phyloP scores from a whole-genome alignment of 2,797 vertebrate genomes.

The Paramormyrops hopkinsi region DNA sequence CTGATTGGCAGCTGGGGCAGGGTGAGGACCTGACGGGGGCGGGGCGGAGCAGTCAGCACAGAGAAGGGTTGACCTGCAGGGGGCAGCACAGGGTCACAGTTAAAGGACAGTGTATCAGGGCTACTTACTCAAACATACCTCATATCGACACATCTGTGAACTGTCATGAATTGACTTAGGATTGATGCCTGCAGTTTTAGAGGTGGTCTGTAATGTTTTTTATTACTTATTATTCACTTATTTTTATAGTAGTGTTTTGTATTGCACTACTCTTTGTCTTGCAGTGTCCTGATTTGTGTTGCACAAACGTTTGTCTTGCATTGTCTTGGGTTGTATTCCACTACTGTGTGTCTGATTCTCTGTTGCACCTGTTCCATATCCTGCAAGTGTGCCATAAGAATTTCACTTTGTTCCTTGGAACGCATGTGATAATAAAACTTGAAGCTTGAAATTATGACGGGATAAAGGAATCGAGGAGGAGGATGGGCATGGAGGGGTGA shows the following conservation, averaged over 20 bases:
- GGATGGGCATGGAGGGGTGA: conserved; percentile 10
- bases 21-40: conserved; percentile 77
- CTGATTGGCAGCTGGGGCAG: conserved; percentile 85
- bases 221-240: not conserved
- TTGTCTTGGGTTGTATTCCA: not conserved
- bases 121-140: not conserved
- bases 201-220: not conserved
- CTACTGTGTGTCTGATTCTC: not conserved
- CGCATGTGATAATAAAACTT: not conserved
- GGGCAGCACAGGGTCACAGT: not conserved
- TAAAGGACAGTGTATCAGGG: not conserved
- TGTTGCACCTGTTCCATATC: not conserved
- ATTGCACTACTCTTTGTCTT: not conserved
- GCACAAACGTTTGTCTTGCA: not conserved
- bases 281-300: not conserved
- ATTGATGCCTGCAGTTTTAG: not conserved
- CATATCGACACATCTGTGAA: not conserved
- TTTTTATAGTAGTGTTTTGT: not conserved
- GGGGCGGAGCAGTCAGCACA: conserved; percentile 68
- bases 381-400: not conserved
- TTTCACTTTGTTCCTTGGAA: not conserved
- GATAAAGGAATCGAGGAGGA: conserved; percentile 52
- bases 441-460: not conserved
- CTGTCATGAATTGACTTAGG: not conserved
- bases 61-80: conserved; percentile 76